phyloP scores from a whole-genome alignment of 2,113 vertebrate species.

The Alaudala cheleensis region DNA sequence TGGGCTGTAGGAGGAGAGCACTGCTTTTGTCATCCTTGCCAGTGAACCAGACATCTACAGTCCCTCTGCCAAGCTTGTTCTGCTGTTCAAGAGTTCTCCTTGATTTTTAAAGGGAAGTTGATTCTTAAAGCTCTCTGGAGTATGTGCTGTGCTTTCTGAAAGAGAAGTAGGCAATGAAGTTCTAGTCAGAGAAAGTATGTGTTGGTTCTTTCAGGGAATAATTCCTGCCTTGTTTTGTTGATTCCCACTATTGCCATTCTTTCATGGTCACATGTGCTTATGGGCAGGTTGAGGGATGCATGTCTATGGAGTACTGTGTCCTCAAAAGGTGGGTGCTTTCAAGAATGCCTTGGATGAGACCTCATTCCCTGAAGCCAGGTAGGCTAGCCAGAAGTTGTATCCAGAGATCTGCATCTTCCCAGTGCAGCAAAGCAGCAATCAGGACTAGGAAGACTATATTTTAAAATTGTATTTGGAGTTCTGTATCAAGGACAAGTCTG shows the following conservation, averaged over 20 bases:
- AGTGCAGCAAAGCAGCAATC: not conserved
- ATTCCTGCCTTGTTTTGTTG: not conserved
- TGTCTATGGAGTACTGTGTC: not conserved
- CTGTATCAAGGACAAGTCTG: not conserved
- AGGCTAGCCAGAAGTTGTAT: not conserved
- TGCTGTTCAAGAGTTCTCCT: not conserved
- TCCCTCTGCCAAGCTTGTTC: not conserved
- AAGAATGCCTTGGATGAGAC: not conserved
- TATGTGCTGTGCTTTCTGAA: not conserved
- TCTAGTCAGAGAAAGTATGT: not conserved
- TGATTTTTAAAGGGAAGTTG: not conserved
- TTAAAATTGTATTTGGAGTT: not conserved
- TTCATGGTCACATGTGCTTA: not conserved
- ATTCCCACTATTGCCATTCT: not conserved
- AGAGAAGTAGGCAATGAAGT: not conserved
- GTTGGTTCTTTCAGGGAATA: not conserved
- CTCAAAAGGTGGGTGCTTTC: not conserved
- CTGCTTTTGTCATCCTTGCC: not conserved
- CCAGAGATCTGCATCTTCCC: not conserved
- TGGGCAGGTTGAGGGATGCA: not conserved
- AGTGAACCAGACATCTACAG: not conserved
- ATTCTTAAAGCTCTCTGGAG: not conserved
- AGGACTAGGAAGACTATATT: not conserved
- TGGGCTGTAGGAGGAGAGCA: not conserved
- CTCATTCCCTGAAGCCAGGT: not conserved